Base-by-base conservation (phyloP, 2,888 invertebrate species). In the Alloscopus bannaensis region DNA sequence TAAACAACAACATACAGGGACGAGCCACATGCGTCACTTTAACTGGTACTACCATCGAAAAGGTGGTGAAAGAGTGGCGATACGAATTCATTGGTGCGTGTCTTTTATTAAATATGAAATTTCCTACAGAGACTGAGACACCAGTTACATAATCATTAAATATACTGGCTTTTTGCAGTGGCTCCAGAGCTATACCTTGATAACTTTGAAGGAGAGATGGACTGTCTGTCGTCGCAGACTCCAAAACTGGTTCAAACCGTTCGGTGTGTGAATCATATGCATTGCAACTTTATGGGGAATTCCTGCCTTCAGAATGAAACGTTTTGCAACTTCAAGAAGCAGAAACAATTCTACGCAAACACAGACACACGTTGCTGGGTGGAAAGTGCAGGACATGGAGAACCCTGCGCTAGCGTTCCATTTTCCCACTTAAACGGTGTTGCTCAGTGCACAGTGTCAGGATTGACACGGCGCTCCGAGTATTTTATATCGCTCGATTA, bases 271-370 rank as follows among this genome's bases (percentile, higher is more conserved):
- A 72, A 73, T 24, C 4, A 6, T 11, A 50, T 60, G 31, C 66
- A 80, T 40, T 80, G 79, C 20, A 13, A 60, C 0, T 72, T 52
- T 40, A 80, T 68, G 73, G 11, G 6, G 0, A 40, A 52, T 40
- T 79, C n/a, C n/a, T n/a, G 79, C n/a, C 28, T 79, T 16, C 3
- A 20, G 20, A 45, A 72, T 29, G 28, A 11, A 13, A 26, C 71
- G 16, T 6, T 16, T 3, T 79, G 79, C 42, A 79, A 79, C 24
- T 72, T 72, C 29, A 79, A 79, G 28, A 65, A 50, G 36, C 79
- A 72, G 66, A 79, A 79, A 29, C 79, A 79, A 31, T 72, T 72
- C 45, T 72, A 18, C 29, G 57, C 50, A 2, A 47, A n/a, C 0
- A 40, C 1, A 1, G 36, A 59, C 16, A 79, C 65, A 3, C 55